Evolutionary conservation across 2,797 vertebrate genomes (phyloP).

Genomic region (Rhinoraja longicauda): DNA sequence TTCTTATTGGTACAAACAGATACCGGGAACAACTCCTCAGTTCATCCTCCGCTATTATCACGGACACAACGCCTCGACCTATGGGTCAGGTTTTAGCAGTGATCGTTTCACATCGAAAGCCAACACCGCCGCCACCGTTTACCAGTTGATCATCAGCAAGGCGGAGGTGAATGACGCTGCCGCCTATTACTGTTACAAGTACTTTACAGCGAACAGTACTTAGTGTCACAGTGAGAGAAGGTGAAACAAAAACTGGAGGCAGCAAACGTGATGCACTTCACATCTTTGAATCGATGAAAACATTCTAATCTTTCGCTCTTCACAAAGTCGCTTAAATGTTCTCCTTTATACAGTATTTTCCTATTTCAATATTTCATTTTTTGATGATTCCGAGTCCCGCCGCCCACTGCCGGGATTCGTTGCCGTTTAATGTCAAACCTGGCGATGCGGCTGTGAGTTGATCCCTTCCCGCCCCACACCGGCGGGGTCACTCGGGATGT

Average conservation of each 20-base stretch:
- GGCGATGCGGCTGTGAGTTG: not conserved
- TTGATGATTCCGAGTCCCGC: not conserved
- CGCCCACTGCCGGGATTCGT: not conserved
- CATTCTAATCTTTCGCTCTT: not conserved
- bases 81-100: not conserved
- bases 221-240: not conserved
- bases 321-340: not conserved
- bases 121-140: not conserved
- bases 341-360: not conserved
- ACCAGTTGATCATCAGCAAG: not conserved
- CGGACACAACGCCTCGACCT: accelerated
- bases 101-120: not conserved
- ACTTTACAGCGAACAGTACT: not conserved
- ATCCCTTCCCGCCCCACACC: not conserved
- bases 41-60: not conserved
- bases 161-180: not conserved
- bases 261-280: not conserved
- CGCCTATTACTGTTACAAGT: not conserved
- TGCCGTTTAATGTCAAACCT: not conserved
- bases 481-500: not conserved
- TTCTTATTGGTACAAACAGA: not conserved
- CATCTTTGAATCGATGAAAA: not conserved
- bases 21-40: not conserved
- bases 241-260: not conserved
- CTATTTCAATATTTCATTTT: not conserved